Evolutionary conservation across 2,888 invertebrate genomes (phyloP).

Genomic region (Meteorus colon): DNA sequence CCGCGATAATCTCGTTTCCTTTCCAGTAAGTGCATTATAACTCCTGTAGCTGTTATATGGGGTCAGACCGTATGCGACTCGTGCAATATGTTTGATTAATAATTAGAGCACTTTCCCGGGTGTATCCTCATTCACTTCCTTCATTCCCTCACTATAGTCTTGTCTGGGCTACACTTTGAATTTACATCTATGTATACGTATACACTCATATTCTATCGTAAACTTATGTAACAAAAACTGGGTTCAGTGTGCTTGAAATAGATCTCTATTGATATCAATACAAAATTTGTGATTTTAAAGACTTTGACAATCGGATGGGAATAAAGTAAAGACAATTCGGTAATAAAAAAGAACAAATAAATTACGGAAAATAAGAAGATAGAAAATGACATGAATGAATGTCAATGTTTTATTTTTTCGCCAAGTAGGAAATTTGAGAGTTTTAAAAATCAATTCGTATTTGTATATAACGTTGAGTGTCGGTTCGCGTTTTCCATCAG

Average conservation of each 20-base stretch:
- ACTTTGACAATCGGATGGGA: too few species aligned
- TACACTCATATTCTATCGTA: background rate
- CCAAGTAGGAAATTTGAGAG: background rate
- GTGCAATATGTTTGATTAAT: constrained; percentile 62
- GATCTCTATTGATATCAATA: background rate
- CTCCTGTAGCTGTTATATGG: constrained; percentile 48
- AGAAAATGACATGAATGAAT: too few species aligned
- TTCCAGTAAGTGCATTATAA: constrained; percentile 59
- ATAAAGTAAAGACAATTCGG: too few species aligned
- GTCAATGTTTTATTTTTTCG: background rate
- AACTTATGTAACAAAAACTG: background rate
- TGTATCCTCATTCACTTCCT: constrained; percentile 44
- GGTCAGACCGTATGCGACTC: constrained; percentile 52
- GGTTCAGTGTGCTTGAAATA: background rate
- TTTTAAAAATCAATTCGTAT: constrained; percentile 15
- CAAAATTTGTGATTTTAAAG: too few species aligned
- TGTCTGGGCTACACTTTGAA: constrained; percentile 8
- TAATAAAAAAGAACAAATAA: too few species aligned
- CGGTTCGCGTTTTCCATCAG: constrained; percentile 13
- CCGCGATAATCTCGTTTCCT: constrained; percentile 59
- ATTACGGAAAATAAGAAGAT: too few species aligned
- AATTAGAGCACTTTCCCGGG: constrained; percentile 58
- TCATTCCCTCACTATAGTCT: constrained; percentile 36
- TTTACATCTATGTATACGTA: background rate
- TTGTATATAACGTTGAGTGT: background rate